A percentile compares a stretch with the other conserved stretches of the same genome.
These are phyloP conservation scores for Propithecus perrieri DNA, from an alignment of 2,797 vertebrate species.

Conservation along the genomic window DNA sequence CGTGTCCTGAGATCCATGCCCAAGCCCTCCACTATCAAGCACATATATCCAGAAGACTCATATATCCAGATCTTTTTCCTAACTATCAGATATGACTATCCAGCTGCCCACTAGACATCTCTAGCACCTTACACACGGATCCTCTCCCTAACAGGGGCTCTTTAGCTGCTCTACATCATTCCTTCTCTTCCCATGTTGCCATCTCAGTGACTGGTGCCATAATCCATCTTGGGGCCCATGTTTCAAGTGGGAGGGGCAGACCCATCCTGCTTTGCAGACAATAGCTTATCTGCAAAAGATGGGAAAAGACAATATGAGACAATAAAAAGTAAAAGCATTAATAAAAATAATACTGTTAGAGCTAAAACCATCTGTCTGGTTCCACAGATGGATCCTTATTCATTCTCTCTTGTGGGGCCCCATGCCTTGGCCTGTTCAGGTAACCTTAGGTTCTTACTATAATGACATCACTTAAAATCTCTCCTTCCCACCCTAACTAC, in stretches of 20 bases:
- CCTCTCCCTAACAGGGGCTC: background rate
- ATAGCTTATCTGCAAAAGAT: background rate
- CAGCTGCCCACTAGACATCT: rapidly evolving
- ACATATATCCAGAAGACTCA: rapidly evolving
- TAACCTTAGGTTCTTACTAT: background rate
- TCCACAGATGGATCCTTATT: background rate
- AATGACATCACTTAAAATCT: background rate
- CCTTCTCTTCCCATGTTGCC: background rate
- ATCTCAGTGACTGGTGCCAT: background rate
- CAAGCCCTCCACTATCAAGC: background rate
- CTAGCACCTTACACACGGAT: rapidly evolving
- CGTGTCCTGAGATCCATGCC: background rate
- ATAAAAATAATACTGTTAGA: background rate
- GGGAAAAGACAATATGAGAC: background rate
- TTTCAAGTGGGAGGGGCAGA: background rate
- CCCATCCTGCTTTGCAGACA: background rate
- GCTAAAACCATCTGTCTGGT: background rate
- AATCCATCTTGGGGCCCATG: rapidly evolving
- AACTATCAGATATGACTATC: background rate
- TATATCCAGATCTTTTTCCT: background rate
- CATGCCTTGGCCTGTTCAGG: background rate
- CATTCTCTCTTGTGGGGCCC: background rate
- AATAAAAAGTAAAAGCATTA: background rate
- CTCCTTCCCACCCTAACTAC: background rate
- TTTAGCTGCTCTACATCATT: background rate